These are phyloP conservation scores for Haplochromis vanheusdeni DNA, from an alignment of 2,113 vertebrate species.

Conservation along the genomic window DNA sequence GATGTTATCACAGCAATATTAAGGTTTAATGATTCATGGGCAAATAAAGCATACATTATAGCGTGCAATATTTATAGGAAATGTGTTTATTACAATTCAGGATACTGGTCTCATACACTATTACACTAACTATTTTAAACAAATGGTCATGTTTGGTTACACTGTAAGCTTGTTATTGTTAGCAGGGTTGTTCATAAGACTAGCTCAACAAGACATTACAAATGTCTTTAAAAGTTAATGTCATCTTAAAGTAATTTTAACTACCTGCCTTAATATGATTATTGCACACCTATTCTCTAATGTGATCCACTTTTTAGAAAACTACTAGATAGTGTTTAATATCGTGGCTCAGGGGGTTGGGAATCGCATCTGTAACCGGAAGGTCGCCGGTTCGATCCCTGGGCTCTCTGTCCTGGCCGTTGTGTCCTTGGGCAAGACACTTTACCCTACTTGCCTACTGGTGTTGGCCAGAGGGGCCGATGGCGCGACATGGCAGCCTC, in stretches of 20 bases:
- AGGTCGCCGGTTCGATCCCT: no score
- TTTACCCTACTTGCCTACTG: no score
- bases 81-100: not conserved
- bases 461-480: no score
- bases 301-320: not conserved
- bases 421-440: no score
- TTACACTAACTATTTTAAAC: not conserved
- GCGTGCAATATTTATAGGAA: not conserved
- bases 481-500: no score
- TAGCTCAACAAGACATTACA: not conserved
- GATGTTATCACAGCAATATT: slow-evolving; percentile 26
- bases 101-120: not conserved
- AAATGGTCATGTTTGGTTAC: not conserved
- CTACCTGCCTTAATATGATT: not conserved
- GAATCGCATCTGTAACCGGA: no score
- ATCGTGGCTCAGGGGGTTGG: no score
- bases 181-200: not conserved
- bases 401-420: no score
- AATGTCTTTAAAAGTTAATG: not conserved
- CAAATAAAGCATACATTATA: slow-evolving; percentile 1
- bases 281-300: not conserved
- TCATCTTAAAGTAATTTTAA: not conserved
- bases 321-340: not conserved
- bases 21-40: slow-evolving; percentile 37
- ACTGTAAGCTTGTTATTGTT: not conserved